Evolutionary conservation across 1,140 invertebrate genomes (phyloP).

Genomic region (Cryptotermes secundus): DNA sequence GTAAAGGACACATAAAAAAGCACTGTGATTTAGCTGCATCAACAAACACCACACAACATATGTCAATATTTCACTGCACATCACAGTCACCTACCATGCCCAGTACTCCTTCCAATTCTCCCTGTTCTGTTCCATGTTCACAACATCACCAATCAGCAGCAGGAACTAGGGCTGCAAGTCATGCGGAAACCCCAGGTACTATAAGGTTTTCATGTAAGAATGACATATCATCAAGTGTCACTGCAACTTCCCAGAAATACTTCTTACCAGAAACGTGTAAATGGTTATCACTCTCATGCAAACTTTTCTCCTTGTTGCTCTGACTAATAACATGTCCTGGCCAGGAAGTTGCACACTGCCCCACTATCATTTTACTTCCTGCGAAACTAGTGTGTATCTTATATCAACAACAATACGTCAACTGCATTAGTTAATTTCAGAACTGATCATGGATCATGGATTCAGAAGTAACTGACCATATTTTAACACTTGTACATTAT

Average conservation of each 20-base stretch:
- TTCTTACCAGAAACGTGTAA: neutral
- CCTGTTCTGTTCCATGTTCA: neutral
- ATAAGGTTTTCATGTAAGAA: neutral
- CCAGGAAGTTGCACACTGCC: neutral
- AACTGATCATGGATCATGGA: no score
- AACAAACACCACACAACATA: no score
- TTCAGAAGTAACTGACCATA: no score
- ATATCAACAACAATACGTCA: no score
- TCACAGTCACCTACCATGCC: neutral
- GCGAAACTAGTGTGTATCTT: no score
- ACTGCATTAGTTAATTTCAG: no score
- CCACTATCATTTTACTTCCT: no score
- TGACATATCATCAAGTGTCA: constrained; percentile 4
- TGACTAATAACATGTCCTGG: neutral
- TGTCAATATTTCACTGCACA: neutral
- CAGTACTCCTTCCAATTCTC: neutral
- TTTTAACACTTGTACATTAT: no score
- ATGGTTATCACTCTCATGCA: neutral
- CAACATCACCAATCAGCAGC: neutral
- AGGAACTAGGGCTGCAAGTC: neutral
- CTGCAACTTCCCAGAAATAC: neutral
- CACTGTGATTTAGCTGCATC: no score
- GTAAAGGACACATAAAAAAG: no score
- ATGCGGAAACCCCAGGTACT: neutral
- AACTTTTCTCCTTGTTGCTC: neutral